These are phyloP conservation scores for Yponomeuta plumbellus DNA, from an alignment of 2,888 invertebrate genomes.

Conservation along the genomic window DNA sequence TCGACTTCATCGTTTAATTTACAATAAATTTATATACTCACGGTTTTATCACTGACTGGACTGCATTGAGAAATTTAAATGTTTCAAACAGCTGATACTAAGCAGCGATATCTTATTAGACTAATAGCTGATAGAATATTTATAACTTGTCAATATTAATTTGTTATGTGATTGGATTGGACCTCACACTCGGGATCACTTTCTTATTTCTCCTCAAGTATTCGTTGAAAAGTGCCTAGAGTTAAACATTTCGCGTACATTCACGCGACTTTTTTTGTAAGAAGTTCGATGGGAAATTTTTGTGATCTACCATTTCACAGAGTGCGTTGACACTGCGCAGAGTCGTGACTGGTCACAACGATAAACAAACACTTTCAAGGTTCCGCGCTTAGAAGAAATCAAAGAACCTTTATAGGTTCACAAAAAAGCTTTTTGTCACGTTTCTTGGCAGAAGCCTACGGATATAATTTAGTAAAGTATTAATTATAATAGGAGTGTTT, in stretches of 20 bases:
- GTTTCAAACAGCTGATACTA: neutral
- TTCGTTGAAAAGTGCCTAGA: too few relatives aligned
- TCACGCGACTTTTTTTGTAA: neutral
- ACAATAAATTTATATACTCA: too few relatives aligned
- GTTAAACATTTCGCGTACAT: neutral
- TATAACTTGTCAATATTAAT: neutral
- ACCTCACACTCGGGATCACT: neutral
- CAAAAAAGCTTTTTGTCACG: constrained; percentile 2
- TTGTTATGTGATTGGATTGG: neutral
- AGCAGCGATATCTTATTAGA: neutral
- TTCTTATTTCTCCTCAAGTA: neutral
- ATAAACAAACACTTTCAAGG: constrained; percentile 21
- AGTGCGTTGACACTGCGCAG: constrained; percentile 28
- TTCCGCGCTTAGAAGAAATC: constrained; percentile 6
- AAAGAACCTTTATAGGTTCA: constrained; percentile 1
- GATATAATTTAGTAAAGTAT: neutral
- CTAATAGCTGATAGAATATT: neutral
- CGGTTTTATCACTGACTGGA: neutral
- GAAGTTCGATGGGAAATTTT: constrained; percentile 10
- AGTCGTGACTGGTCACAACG: constrained; percentile 32
- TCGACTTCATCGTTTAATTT: neutral
- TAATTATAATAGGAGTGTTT: too few relatives aligned
- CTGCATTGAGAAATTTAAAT: neutral
- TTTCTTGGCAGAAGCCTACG: neutral
- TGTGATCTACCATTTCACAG: constrained; percentile 28